phyloP scores from a whole-genome alignment of 2,888 invertebrate species.

The Hetaerina titia region DNA sequence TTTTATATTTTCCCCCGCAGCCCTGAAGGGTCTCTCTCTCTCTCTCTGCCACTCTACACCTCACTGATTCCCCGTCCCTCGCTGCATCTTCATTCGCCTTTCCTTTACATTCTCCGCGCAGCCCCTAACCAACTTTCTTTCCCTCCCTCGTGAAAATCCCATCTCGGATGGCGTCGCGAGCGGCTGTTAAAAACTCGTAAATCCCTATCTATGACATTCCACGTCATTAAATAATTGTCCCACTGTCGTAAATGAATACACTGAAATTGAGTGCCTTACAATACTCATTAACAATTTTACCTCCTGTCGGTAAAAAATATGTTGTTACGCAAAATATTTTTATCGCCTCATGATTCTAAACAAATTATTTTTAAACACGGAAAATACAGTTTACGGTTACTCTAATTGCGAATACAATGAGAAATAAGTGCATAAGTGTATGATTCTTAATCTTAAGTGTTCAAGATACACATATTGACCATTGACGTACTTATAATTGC shows the following conservation, averaged over 20 bases:
- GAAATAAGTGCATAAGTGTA: no score
- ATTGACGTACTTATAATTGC: no score
- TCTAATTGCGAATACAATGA: no score
- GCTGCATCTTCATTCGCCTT: background rate
- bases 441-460: no score
- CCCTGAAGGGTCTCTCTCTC: conserved; percentile 1
- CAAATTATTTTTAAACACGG: no score
- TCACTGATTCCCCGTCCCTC: background rate
- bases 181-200: conserved; percentile 10
- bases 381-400: no score
- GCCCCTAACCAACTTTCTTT: background rate
- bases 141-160: background rate
- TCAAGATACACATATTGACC: no score
- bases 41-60: background rate
- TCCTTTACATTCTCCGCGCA: background rate
- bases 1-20: background rate
- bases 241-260: background rate
- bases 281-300: background rate
- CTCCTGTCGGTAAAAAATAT: background rate
- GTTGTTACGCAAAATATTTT: background rate
- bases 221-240: background rate
- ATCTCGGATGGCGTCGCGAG: conserved; percentile 4
- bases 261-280: background rate
- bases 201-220: conserved; percentile 26
- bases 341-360: no score